A percentile compares a stretch with the other conserved stretches of the same genome.
phyloP scores from a whole-genome alignment of 35 echinoderm and acorn worm species.

The Holothuria glaberrima region DNA sequence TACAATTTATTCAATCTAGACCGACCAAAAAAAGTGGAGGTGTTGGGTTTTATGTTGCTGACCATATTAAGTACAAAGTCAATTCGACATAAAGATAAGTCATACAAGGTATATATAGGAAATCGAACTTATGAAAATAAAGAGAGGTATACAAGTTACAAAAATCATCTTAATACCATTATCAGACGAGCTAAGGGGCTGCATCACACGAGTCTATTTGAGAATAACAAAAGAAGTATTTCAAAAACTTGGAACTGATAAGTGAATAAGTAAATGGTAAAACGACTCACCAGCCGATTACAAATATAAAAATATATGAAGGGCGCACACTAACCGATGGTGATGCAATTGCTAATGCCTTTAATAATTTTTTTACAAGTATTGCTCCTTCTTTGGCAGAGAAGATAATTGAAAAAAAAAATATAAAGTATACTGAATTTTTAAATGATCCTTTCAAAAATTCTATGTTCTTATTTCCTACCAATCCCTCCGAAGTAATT shows the following conservation, averaged over 20 bases:
- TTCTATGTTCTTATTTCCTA: not conserved
- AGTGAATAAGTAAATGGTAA: not conserved
- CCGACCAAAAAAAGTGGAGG: not conserved
- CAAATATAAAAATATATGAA: not conserved
- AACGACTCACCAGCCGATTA: not conserved
- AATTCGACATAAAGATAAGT: no score
- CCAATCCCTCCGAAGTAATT: constrained; percentile 1
- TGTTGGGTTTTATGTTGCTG: constrained; percentile 4
- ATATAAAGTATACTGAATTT: not conserved
- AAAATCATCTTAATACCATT: not conserved
- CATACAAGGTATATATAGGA: not conserved
- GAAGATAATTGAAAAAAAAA: no score
- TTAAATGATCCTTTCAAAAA: not conserved
- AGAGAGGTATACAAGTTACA: not conserved
- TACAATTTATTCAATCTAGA: no score
- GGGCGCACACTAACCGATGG: not conserved
- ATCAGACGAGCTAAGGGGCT: not conserved
- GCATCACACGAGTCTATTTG: not conserved
- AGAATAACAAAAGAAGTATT: not conserved
- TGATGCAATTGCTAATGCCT: not conserved
- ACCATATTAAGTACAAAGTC: not conserved
- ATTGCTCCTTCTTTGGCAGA: not conserved
- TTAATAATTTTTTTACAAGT: not conserved
- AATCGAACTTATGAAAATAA: not conserved
- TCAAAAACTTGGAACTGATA: not conserved